These are phyloP conservation scores for Heliothis virescens DNA, from an alignment of 1,140 invertebrate species.

Conservation along the genomic window DNA sequence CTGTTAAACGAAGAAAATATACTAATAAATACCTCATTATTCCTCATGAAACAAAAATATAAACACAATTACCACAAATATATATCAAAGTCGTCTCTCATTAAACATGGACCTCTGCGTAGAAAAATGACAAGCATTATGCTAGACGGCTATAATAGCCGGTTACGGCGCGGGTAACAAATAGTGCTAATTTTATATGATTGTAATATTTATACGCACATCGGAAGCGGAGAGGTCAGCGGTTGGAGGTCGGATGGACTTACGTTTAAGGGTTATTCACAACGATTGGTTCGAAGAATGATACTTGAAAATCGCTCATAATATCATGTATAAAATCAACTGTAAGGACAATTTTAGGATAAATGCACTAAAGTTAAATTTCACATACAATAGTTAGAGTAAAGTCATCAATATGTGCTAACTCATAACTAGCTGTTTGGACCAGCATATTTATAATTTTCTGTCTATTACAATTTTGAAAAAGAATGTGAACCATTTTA, in stretches of 20 bases:
- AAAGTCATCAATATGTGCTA: too few relatives aligned
- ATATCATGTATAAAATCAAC: not conserved
- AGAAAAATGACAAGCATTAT: conserved; percentile 45
- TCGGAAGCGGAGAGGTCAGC: conserved; percentile 56
- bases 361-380: too few relatives aligned
- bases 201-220: conserved; percentile 54
- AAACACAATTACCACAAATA: not conserved
- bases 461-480: too few relatives aligned
- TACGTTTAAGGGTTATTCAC: not conserved
- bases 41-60: not conserved
- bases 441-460: too few relatives aligned
- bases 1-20: too few relatives aligned
- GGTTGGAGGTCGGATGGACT: conserved; percentile 23
- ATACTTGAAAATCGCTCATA: not conserved
- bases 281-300: not conserved
- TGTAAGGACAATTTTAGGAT: too few relatives aligned
- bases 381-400: too few relatives aligned
- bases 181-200: conserved; percentile 59
- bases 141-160: conserved; percentile 22
- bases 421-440: too few relatives aligned
- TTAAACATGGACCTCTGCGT: conserved; percentile 6
- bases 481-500: too few relatives aligned
- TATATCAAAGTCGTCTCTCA: conserved; percentile 18
- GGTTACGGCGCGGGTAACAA: conserved; percentile 47
- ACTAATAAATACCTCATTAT: not conserved